phyloP scores from a whole-genome alignment of 2,888 invertebrate species.

The Geophilus truncorum region DNA sequence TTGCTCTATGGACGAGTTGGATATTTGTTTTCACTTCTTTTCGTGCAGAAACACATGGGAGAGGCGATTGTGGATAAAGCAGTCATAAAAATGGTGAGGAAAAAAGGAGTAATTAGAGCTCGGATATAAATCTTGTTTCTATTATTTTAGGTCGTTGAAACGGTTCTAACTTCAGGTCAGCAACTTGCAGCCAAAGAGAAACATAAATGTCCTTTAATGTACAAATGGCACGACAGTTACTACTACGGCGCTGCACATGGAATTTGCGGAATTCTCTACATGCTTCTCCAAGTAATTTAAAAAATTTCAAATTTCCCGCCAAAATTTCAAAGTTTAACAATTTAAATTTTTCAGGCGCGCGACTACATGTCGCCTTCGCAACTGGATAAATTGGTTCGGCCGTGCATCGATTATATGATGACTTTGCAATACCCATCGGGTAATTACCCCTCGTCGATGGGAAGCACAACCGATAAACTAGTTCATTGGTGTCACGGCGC shows the following conservation, averaged over 20 bases:
- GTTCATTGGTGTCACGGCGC: slow-evolving; percentile 96
- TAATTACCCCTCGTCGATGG: slow-evolving; percentile 66
- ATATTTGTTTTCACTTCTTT: slow-evolving; percentile 71
- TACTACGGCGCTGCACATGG: slow-evolving; percentile 91
- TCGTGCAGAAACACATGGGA: slow-evolving; percentile 63
- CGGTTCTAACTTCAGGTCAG: slow-evolving; percentile 58
- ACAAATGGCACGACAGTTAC: slow-evolving; percentile 77
- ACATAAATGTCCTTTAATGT: slow-evolving; percentile 61
- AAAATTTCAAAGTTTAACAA: background rate
- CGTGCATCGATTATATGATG: slow-evolving; percentile 50
- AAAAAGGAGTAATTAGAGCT: background rate
- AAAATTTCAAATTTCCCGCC: background rate
- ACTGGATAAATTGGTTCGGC: slow-evolving; percentile 44
- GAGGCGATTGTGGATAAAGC: slow-evolving; percentile 57
- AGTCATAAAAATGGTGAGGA: slow-evolving; percentile 46
- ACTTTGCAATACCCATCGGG: slow-evolving; percentile 50
- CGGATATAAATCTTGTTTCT: too few species aligned
- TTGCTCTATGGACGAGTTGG: slow-evolving; percentile 78
- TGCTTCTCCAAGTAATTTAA: slow-evolving; percentile 65
- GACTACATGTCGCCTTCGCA: slow-evolving; percentile 37
- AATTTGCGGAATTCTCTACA: slow-evolving; percentile 73
- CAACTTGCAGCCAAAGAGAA: slow-evolving; percentile 55
- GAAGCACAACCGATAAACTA: slow-evolving; percentile 64
- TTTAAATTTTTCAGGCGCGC: slow-evolving; percentile 35
- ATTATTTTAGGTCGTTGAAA: slow-evolving; percentile 59